Evolutionary conservation across 53 echinoderm and acorn worm species (phyloP).

Genomic region (Temnopleurus reevesii): DNA sequence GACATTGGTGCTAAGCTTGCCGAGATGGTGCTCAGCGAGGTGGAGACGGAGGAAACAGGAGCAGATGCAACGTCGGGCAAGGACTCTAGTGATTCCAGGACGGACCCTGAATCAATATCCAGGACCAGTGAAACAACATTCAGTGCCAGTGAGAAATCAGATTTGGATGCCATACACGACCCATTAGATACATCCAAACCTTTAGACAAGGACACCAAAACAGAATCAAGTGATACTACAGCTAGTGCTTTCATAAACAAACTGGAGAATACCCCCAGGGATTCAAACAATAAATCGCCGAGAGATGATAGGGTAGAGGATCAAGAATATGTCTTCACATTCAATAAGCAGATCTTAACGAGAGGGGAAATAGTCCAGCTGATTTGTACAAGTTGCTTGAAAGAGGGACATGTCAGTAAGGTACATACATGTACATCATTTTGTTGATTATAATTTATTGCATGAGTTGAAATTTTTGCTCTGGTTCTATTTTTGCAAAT

Average conservation of each 20-base stretch:
- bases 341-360: constrained; percentile 76
- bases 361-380: constrained; percentile 74
- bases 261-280: not conserved
- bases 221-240: not conserved
- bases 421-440: too few relatives aligned
- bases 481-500: too few relatives aligned
- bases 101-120: not conserved
- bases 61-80: not conserved
- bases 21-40: constrained; percentile 34
- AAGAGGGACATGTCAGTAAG: constrained; percentile 82
- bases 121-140: not conserved
- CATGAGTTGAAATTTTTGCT: too few relatives aligned
- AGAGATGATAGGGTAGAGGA: constrained; percentile 12
- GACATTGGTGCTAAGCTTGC: constrained; percentile 41
- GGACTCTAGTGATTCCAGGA: not conserved
- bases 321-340: constrained; percentile 61
- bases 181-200: not conserved
- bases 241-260: constrained; percentile 26
- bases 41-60: not conserved
- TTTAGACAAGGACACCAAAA: not conserved
- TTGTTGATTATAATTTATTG: too few relatives aligned
- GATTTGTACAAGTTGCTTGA: constrained; percentile 80
- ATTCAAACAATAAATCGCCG: not conserved
- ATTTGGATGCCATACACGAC: not conserved
- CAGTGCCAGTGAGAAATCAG: not conserved